Percentiles rank a stretch among this genome's conserved stretches.
Conservation (phyloP, 2,113 vertebrate genomes). For the Pyrgilauda ruficollis region DNA sequence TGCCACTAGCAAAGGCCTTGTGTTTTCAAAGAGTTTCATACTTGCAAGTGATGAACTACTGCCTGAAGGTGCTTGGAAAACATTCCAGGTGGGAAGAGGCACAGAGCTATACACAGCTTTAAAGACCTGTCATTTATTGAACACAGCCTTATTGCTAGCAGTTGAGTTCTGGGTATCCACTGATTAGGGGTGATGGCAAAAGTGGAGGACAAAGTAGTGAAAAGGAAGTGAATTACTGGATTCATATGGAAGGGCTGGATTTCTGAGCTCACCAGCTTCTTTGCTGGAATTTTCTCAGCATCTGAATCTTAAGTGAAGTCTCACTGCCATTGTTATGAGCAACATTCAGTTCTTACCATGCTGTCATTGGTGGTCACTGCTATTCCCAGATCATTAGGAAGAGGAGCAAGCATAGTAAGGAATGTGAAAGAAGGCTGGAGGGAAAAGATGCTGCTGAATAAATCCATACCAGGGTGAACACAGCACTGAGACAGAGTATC, state of each 20-base stretch:
- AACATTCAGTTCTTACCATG: background rate
- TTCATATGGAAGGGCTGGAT: background rate
- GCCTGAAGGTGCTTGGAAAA: background rate
- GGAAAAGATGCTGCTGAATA: conserved; percentile 35
- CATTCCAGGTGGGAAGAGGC: background rate
- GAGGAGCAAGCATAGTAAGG: background rate
- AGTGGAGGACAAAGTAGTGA: background rate
- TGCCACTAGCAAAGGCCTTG: background rate
- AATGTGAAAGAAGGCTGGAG: background rate
- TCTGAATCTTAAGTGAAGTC: background rate
- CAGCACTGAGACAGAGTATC: background rate
- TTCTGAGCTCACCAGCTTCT: conserved; percentile 1
- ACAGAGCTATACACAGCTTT: background rate
- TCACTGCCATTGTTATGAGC: background rate
- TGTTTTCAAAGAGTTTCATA: background rate
- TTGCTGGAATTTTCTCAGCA: background rate
- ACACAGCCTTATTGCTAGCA: background rate
- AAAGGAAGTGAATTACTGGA: background rate
- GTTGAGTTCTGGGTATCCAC: background rate
- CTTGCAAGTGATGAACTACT: background rate
- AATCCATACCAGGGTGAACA: background rate
- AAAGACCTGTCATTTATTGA: background rate
- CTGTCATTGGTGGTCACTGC: background rate
- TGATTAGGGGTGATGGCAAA: background rate
- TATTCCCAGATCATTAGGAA: background rate